Evolutionary conservation across 2,113 vertebrate genomes (phyloP), one percentile per base, ranked within the genome.

Genomic region (Falco punctatus): DNA sequence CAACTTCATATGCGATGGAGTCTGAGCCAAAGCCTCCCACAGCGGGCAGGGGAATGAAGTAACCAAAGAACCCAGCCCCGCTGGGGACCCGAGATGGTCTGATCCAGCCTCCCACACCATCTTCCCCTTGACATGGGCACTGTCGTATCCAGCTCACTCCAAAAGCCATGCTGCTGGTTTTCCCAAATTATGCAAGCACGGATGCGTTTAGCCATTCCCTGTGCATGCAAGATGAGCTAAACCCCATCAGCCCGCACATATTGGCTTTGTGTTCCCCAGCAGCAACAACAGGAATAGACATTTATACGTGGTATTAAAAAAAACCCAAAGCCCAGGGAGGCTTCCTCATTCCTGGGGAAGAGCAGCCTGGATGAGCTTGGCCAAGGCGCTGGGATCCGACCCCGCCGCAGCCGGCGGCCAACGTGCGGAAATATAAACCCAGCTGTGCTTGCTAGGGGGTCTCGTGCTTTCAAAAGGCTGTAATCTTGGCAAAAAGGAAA

Each of bases 321-420:
- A 22, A 40, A 10, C 42, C 11, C 11, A 32, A 32, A 18, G 16
- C 7, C 19, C 1, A 1, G 20, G 16, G 35, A 80, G 6, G 75
- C 22, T 85, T 38, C 28, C 4, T 19, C 24, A 49, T 65, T 42
- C 13, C 0, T 0, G 23, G 42, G 30, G 35, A n/a, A 84, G 11
- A 78, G 27, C 58, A 81, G 70, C 24, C 30, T 32, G 55, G 59
- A 86, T 16, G 64, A 67, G 70, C 64, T n/a, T 0, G 15, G 72
- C 42, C 59, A 52, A 32, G 59, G 73, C 59, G 48, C 58, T 3
- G 6, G 83, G 69, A 54, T 67, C 74, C 0, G 0, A 57, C 35
- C 58, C 15, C 0, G 0, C 10, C 2, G 10, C 38, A 61, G 58
- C 44, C 2, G 0, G n/a, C 0, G 11, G 77, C 46, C 38, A 46